Evolutionary conservation across 2,113 vertebrate genomes (phyloP).

Genomic region (Neolamprologus variostigma): DNA sequence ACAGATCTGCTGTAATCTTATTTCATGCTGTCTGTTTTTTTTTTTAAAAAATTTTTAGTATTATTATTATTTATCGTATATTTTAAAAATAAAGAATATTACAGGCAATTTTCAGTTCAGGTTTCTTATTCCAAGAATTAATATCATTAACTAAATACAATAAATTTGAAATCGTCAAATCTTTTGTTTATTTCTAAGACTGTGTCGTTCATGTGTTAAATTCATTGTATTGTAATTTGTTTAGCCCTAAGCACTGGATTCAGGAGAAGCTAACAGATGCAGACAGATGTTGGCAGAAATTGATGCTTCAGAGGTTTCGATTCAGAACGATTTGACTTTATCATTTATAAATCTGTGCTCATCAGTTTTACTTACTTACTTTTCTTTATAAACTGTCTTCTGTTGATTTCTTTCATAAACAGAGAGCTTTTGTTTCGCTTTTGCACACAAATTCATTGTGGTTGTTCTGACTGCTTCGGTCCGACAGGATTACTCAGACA

Average conservation of each 20-base stretch:
- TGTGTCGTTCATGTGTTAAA: background rate
- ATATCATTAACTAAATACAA: background rate
- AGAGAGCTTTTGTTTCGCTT: background rate
- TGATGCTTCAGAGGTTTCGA: background rate
- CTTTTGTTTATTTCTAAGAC: background rate
- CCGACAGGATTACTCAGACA: constrained; percentile 84
- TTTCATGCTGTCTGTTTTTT: accelerated
- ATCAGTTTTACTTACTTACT: background rate
- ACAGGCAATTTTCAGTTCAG: background rate
- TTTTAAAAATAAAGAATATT: background rate
- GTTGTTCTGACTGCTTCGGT: background rate
- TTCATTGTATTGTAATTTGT: background rate
- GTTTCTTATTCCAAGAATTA: background rate
- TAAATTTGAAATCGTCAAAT: background rate
- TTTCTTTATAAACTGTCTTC: background rate
- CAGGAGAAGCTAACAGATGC: background rate
- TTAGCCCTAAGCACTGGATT: background rate
- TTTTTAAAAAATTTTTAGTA: background rate
- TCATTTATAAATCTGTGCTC: background rate
- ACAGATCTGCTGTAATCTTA: background rate
- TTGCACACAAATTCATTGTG: background rate
- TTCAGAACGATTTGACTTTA: background rate
- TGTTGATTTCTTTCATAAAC: background rate
- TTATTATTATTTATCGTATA: background rate
- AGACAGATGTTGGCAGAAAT: background rate